A percentile compares a stretch with the other conserved stretches of the same genome.
phyloP scores from a whole-genome alignment of 2,797 vertebrate genomes.

The Cirrhinus mrigala region DNA sequence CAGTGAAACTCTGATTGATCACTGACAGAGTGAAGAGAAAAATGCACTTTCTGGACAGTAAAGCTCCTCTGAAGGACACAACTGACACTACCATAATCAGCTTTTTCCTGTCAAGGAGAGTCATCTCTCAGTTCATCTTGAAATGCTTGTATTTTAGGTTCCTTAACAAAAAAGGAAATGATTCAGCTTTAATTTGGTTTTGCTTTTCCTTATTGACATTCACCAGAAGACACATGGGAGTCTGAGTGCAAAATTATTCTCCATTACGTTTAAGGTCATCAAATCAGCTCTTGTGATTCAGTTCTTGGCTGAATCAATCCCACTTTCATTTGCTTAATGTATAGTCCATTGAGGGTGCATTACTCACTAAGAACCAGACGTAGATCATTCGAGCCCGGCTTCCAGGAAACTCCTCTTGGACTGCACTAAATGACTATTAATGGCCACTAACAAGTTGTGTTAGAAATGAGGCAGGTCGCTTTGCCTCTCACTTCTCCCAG shows the following conservation, averaged over 20 bases:
- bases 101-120: neutral
- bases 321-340: constrained; percentile 72
- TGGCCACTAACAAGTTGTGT: constrained; percentile 56
- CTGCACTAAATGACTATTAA: constrained; percentile 67
- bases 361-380: constrained; percentile 62
- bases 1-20: constrained; percentile 56
- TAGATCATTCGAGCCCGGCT: constrained; percentile 63
- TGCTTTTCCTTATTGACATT: constrained; percentile 38
- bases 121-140: neutral
- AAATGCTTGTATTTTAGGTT: constrained; percentile 21
- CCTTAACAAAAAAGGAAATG: neutral
- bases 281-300: constrained; percentile 65
- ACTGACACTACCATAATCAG: constrained; percentile 18
- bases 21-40: constrained; percentile 39
- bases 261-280: constrained; percentile 68
- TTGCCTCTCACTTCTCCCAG: constrained; percentile 36
- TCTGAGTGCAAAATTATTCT: constrained; percentile 62
- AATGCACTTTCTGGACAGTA: constrained; percentile 54
- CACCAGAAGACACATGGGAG: constrained; percentile 56
- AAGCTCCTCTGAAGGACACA: constrained; percentile 50
- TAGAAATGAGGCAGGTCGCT: constrained; percentile 45
- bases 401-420: constrained; percentile 62
- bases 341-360: constrained; percentile 65
- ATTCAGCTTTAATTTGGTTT: constrained; percentile 12
- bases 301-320: constrained; percentile 65